These are phyloP conservation scores for Plecturocebus donacophilus DNA, from an alignment of 2,113 vertebrate genomes.

Conservation along the genomic window DNA sequence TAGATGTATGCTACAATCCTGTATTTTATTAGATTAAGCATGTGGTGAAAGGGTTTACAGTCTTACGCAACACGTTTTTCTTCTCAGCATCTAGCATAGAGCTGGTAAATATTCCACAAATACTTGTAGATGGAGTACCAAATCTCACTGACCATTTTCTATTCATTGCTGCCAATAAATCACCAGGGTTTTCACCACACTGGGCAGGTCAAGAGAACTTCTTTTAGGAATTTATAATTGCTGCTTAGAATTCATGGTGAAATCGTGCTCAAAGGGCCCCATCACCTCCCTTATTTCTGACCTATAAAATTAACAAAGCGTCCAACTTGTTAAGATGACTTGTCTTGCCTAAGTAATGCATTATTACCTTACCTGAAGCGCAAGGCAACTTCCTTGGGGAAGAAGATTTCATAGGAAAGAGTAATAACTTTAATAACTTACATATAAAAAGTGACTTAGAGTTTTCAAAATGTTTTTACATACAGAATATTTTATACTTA, in stretches of 20 bases:
- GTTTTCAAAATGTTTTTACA: background rate
- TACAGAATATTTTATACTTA: background rate
- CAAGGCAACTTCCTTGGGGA: background rate
- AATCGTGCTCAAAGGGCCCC: background rate
- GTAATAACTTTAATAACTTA: slow-evolving; percentile 23
- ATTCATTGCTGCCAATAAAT: background rate
- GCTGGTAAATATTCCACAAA: background rate
- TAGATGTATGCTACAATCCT: background rate
- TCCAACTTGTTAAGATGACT: slow-evolving; percentile 28
- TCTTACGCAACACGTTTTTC: background rate
- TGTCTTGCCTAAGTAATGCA: background rate
- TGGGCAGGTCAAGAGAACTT: background rate
- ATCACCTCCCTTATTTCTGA: background rate
- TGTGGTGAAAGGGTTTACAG: background rate
- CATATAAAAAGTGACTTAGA: background rate
- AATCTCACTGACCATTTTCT: slow-evolving; percentile 20
- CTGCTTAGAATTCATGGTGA: slow-evolving; percentile 17
- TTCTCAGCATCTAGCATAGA: background rate
- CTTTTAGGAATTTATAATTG: background rate
- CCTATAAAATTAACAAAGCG: slow-evolving; percentile 41
- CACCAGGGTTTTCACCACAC: background rate
- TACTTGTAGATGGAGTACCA: background rate
- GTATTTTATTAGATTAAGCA: background rate
- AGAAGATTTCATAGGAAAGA: slow-evolving; percentile 20
- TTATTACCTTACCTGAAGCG: slow-evolving; percentile 1